phyloP scores from a whole-genome alignment of 2,888 invertebrate genomes.

The Amiota communis region DNA sequence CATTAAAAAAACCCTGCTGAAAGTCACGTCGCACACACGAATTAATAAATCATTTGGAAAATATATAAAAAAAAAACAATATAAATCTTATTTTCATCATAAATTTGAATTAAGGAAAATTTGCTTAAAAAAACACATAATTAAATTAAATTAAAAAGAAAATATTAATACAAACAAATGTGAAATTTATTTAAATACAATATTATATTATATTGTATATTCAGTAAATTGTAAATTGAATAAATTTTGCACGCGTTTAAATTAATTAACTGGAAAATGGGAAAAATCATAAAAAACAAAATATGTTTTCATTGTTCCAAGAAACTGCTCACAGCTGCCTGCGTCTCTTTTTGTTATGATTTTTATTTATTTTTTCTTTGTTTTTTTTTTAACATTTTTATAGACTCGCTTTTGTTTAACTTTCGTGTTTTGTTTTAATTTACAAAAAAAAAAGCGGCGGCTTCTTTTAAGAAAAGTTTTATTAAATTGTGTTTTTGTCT shows the following conservation, averaged over 20 bases:
- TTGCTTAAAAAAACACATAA: no score
- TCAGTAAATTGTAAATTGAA: background rate
- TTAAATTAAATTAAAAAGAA: no score
- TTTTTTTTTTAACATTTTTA: background rate
- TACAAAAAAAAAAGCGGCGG: background rate
- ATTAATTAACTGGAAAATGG: conserved; percentile 10
- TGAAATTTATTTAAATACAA: background rate
- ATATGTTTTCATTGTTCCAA: background rate
- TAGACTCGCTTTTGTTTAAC: conserved; percentile 9
- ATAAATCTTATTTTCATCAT: no score
- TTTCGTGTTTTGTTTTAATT: background rate
- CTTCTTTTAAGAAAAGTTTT: background rate
- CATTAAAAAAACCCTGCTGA: background rate
- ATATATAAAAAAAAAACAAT: no score
- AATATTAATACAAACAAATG: background rate
- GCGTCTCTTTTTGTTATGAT: no score
- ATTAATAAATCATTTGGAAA: no score
- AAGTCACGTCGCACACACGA: background rate
- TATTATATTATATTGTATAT: no score
- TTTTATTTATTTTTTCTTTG: background rate
- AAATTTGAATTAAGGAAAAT: no score
- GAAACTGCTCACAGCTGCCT: background rate
- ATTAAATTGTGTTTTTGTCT: background rate
- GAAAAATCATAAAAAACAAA: background rate
- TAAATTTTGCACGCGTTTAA: conserved; percentile 19